Evolutionary conservation across 2,888 invertebrate genomes (phyloP), one percentile per base, ranked within the genome.

Genomic region (Drosophila maculinotata): DNA sequence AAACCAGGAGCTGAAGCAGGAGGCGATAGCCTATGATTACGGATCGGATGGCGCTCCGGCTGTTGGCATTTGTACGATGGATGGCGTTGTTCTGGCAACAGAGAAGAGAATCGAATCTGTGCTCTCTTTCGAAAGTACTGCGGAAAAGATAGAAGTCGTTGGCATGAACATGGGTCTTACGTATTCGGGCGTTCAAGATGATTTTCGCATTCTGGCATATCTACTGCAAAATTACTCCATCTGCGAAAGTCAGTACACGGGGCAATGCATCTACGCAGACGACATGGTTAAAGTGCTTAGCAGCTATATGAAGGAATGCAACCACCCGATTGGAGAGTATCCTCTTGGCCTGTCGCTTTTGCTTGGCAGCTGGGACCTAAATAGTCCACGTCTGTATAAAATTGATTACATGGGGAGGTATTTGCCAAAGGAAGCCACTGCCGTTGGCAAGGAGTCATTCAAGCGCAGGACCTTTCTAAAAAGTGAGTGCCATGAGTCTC

Each of bases 401-500:
- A 0, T 57, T 0, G 26, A 36, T 1, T 10, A 31, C 1, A 10
- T 15, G 10, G 15, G 2, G 4, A 2, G 2, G 20, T 4, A 1
- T 2, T 9, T 6, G 17, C 10, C 1, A 9, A 36, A 36, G 15
- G 7, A 15, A 10, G 25, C 39, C 17, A 26, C 15, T 8, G 51
- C 51, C 41, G 3, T 49, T 8, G 54, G 54, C 9, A 2, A 3
- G 4, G 0, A n/a, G 3, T 1, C 25, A 1, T 0, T 2, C 0
- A 4, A 38, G 0, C 54, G 54, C 3, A 30, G 8, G 4, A 0
- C 3, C 8, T 25, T 14, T 3, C 9, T 56, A 6, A 6, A 49
- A 0, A 0, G 1, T 0, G 3, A 9, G 2, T 54, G 35, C 14
- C 0, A 5, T 0, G 1, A 0, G 0, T 10, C 0, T 0, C 1